Evolutionary conservation across 2,888 invertebrate species (phyloP).

Genomic region (Dasysyrphus tricinctus): DNA sequence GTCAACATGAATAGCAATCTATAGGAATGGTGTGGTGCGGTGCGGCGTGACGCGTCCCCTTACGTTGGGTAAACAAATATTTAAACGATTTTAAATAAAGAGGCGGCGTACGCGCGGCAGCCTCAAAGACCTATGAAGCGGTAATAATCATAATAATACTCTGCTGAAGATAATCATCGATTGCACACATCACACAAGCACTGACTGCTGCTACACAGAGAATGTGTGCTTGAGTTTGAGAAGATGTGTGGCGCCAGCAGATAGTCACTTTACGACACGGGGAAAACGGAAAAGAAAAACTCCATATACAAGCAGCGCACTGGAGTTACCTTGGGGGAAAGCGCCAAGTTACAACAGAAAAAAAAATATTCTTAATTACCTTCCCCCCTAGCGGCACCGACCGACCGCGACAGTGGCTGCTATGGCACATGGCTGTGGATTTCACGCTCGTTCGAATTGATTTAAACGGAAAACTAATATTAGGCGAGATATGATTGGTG

Average conservation of each 20-base stretch:
- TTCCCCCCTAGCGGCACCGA: constrained; percentile 39
- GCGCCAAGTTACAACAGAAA: constrained; percentile 55
- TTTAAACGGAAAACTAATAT: constrained; percentile 73
- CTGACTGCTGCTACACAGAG: constrained; percentile 3
- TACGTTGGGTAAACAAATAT: constrained; percentile 67
- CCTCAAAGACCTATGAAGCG: constrained; percentile 68
- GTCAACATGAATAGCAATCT: constrained; percentile 21
- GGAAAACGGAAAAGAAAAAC: constrained; percentile 55
- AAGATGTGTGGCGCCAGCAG: constrained; percentile 70
- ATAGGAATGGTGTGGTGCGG: not conserved
- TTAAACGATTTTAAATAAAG: constrained; percentile 68
- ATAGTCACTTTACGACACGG: constrained; percentile 43
- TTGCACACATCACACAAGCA: constrained; percentile 58
- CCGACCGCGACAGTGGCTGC: constrained; percentile 15
- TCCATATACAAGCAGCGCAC: constrained; percentile 9
- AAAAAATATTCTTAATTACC: constrained; percentile 69
- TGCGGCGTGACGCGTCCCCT: constrained; percentile 1
- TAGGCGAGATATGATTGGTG: constrained; percentile 71
- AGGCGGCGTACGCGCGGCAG: constrained; percentile 71
- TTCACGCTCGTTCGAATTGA: constrained; percentile 72
- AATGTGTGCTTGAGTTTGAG: constrained; percentile 45
- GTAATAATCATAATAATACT: constrained; percentile 75
- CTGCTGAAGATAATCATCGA: constrained; percentile 72
- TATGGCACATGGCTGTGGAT: constrained; percentile 54
- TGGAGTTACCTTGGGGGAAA: constrained; percentile 61